These are phyloP conservation scores for Coregonus ussuriensis DNA, from an alignment of 2,797 vertebrate genomes.

Conservation along the genomic window DNA sequence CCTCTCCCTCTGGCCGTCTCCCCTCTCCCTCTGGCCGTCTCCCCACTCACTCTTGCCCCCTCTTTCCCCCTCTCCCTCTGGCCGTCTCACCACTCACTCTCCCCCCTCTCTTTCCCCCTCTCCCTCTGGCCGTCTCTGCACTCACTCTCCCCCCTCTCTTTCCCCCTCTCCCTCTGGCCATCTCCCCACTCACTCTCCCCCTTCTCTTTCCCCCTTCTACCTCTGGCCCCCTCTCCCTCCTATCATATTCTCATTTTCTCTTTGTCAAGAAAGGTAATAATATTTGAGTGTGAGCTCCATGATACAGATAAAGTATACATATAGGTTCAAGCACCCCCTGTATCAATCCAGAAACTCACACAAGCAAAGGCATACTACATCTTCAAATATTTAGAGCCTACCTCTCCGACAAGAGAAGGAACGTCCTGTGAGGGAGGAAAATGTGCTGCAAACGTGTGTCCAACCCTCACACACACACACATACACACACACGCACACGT, in stretches of 20 bases:
- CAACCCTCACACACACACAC: background rate
- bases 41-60: background rate
- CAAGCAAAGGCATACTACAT: slow-evolving; percentile 23
- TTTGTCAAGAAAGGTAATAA: background rate
- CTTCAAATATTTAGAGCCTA: slow-evolving; percentile 33
- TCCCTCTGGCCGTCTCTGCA: background rate
- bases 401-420: slow-evolving; percentile 18
- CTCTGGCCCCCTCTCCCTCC: background rate
- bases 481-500: background rate
- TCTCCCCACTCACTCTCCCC: background rate
- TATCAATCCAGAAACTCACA: slow-evolving; percentile 21
- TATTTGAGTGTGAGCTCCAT: background rate
- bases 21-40: background rate
- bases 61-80: background rate
- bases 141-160: slow-evolving; percentile 9
- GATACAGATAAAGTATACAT: background rate
- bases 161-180: no score
- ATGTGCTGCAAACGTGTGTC: background rate
- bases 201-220: background rate
- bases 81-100: background rate
- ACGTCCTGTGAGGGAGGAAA: background rate
- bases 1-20: background rate
- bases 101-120: background rate
- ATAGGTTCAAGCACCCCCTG: slow-evolving; percentile 28
- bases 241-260: background rate